Percentiles rank a stretch among this genome's conserved stretches.
phyloP scores from a whole-genome alignment of 2,888 invertebrate genomes.

The Andrena bucephala region DNA sequence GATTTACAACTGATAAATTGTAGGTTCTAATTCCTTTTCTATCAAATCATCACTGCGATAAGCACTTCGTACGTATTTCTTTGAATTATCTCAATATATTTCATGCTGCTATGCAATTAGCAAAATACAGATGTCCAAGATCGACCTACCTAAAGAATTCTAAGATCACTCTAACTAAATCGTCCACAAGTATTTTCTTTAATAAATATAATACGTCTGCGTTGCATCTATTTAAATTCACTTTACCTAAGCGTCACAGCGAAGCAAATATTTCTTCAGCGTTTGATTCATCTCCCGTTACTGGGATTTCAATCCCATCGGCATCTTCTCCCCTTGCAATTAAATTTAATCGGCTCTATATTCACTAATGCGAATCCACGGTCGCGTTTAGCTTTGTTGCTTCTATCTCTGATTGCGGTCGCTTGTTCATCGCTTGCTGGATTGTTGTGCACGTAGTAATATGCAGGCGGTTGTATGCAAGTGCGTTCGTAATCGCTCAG shows the following conservation, averaged over 20 bases:
- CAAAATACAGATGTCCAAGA: too few species aligned
- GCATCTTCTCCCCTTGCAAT: slow-evolving; percentile 35
- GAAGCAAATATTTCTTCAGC: slow-evolving; percentile 5
- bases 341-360: slow-evolving; percentile 52
- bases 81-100: too few species aligned
- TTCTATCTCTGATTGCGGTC: slow-evolving; percentile 69
- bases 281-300: background rate
- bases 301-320: slow-evolving; percentile 19
- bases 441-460: slow-evolving; percentile 49
- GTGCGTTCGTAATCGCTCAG: slow-evolving; percentile 26
- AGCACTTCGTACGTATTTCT: too few species aligned
- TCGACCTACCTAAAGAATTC: too few species aligned
- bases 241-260: background rate
- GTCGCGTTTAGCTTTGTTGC: slow-evolving; percentile 48
- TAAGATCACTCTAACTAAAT: background rate
- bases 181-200: background rate
- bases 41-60: too few species aligned
- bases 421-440: slow-evolving; percentile 70
- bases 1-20: too few species aligned
- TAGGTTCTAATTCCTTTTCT: too few species aligned
- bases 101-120: too few species aligned
- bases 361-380: slow-evolving; percentile 27
- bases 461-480: background rate
- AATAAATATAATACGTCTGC: background rate
- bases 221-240: background rate